Evolutionary conservation across 2,888 invertebrate genomes (phyloP), one percentile per base, ranked within the genome.

Genomic region (Busseola fusca): DNA sequence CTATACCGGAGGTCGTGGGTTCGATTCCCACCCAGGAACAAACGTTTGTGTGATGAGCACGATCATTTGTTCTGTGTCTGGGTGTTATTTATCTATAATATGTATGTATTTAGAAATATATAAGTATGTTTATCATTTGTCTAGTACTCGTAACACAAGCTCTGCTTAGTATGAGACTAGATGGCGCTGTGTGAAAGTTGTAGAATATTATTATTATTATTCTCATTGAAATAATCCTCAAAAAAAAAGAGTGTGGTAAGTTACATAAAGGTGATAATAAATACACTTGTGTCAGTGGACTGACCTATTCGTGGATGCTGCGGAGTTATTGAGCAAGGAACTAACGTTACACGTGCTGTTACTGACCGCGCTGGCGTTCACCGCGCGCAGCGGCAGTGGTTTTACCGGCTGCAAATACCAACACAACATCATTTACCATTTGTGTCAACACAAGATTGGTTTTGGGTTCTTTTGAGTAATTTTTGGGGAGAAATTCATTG

Each of bases 301-400:
- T 93, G 91, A 95, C 94, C 95, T 95, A 94, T 96, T 95, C 87
- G 93, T 93, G 89, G 93, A 92, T 87, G 93, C 91, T 87, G 93
- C 93, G 89, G 94, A 93, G 94, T 93, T 94, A 94, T 96, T 96
- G 96, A 96, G 96, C 96, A 97, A 96, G 96, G 96, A 96, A 94
- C 92, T 96, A 93, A 93, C 93, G 91, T 93, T 94, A 90, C 93
- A 90, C 88, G 93, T 90, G 91, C 91, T 91, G 91, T 92, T 93
- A 91, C 90, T 90, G 90, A 92, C 91, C 90, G 87, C 94, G 90
- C 92, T 89, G 89, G 90, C 89, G 90, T 90, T 91, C 93, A 96
- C 96, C 94, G 97, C 97, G 93, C 97, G 97, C 87, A 98, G 97
- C 84, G 98, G 98, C 91, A 97, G 97, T 80, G 98, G 98, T 96